Conservation (phyloP, 2,888 invertebrate genomes). For the Gastracanthus pulcherrimus region DNA sequence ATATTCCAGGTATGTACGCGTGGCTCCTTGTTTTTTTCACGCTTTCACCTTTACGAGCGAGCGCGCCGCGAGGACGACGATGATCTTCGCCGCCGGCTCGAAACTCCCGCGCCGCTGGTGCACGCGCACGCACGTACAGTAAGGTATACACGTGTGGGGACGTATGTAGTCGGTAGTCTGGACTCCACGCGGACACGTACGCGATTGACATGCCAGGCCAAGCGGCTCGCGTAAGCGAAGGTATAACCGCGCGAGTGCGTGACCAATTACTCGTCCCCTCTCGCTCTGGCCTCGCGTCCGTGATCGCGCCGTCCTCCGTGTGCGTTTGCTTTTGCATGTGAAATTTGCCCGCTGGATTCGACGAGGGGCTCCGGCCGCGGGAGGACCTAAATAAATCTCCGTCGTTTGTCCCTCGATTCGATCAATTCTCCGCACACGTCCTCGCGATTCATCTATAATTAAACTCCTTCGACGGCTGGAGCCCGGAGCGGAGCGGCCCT, state of each 20-base stretch:
- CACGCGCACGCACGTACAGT: no score
- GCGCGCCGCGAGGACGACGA: no score
- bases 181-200: no score
- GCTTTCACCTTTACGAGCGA: no score
- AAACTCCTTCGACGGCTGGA: neutral
- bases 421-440: slow-evolving; percentile 16
- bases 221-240: slow-evolving; percentile 19
- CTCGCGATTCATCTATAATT: slow-evolving; percentile 7
- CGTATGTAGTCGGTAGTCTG: no score
- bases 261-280: slow-evolving; percentile 28
- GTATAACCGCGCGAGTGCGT: slow-evolving; percentile 37
- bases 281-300: neutral
- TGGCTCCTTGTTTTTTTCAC: no score
- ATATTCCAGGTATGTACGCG: no score
- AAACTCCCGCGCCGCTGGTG: no score
- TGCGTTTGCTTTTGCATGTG: neutral
- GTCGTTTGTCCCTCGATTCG: slow-evolving; percentile 5
- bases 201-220: no score
- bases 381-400: slow-evolving; percentile 30
- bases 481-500: no score
- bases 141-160: neutral
- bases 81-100: no score
- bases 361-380: neutral
- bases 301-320: neutral
- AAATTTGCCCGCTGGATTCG: neutral